These are phyloP conservation scores for Drosophila simulans DNA, from an alignment of 1,140 invertebrate genomes.

Conservation along the genomic window DNA sequence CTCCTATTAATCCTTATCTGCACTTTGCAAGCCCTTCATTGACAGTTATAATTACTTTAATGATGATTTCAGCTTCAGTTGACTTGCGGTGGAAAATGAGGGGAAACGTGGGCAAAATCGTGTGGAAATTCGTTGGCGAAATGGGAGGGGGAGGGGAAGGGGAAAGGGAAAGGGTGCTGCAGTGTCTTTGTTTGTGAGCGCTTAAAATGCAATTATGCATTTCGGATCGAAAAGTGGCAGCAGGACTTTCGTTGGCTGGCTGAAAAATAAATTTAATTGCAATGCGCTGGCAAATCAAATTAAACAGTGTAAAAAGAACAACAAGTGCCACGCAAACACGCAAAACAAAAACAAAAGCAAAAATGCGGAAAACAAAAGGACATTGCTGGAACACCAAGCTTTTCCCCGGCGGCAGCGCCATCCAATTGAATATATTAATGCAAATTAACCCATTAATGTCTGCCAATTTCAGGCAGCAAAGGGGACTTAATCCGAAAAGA, in stretches of 20 bases:
- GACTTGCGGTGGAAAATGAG: slow-evolving; percentile 8
- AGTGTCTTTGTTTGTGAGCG: slow-evolving; percentile 61
- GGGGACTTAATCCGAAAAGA: neutral
- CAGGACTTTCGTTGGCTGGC: slow-evolving; percentile 11
- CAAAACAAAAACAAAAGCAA: neutral
- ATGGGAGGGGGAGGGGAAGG: neutral
- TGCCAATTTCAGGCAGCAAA: slow-evolving; percentile 21
- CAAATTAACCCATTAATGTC: slow-evolving; percentile 70
- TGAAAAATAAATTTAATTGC: slow-evolving; percentile 69
- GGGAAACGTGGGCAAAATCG: neutral
- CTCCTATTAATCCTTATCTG: slow-evolving; percentile 14
- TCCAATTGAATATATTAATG: slow-evolving; percentile 61
- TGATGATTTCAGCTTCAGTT: slow-evolving; percentile 57
- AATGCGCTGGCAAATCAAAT: slow-evolving; percentile 72
- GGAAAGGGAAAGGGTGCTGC: neutral
- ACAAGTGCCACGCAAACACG: slow-evolving; percentile 1
- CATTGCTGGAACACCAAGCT: slow-evolving; percentile 6
- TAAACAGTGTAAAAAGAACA: slow-evolving; percentile 36
- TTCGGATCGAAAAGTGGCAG: slow-evolving; percentile 2
- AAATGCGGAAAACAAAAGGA: slow-evolving; percentile 3
- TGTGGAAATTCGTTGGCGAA: neutral
- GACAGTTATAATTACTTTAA: slow-evolving; percentile 74
- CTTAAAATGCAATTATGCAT: slow-evolving; percentile 70
- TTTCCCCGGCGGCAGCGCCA: slow-evolving; percentile 13
- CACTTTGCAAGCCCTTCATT: slow-evolving; percentile 20